These are phyloP conservation scores for Parapristionchus giblindavisi DNA, from an alignment of 2,888 invertebrate genomes.

Conservation along the genomic window DNA sequence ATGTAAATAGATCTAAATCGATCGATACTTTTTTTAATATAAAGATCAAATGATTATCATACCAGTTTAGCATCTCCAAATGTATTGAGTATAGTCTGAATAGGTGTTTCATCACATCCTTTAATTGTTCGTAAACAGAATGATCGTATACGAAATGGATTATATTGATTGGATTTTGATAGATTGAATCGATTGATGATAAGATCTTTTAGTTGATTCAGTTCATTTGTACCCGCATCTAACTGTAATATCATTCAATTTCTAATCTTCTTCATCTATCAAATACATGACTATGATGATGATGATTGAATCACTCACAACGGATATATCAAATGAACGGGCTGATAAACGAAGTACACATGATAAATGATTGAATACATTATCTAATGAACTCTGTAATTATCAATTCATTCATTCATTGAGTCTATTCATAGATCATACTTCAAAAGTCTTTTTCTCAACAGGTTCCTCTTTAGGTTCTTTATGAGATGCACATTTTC, in stretches of 20 bases:
- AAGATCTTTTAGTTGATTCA: too few species aligned
- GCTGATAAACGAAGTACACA: background rate
- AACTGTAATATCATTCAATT: too few species aligned
- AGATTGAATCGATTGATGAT: too few species aligned
- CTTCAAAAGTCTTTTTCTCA: background rate
- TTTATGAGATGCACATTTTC: too few species aligned
- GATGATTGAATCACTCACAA: background rate
- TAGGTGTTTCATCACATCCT: background rate
- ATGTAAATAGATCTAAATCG: background rate
- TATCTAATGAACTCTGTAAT: background rate
- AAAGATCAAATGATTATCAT: too few species aligned
- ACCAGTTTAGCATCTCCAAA: background rate
- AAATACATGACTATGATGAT: too few species aligned
- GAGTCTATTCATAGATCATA: background rate
- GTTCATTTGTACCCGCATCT: too few species aligned
- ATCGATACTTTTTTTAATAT: too few species aligned
- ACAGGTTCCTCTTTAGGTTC: background rate
- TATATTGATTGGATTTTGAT: too few species aligned
- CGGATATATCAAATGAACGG: background rate
- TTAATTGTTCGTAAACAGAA: background rate
- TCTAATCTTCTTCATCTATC: too few species aligned
- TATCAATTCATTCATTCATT: too few species aligned
- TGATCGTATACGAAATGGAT: background rate
- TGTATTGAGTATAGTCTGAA: background rate
- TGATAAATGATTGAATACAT: background rate